Evolutionary conservation across 2,888 invertebrate genomes (phyloP), one percentile per base, ranked within the genome.

Genomic region (Rutpela maculata): DNA sequence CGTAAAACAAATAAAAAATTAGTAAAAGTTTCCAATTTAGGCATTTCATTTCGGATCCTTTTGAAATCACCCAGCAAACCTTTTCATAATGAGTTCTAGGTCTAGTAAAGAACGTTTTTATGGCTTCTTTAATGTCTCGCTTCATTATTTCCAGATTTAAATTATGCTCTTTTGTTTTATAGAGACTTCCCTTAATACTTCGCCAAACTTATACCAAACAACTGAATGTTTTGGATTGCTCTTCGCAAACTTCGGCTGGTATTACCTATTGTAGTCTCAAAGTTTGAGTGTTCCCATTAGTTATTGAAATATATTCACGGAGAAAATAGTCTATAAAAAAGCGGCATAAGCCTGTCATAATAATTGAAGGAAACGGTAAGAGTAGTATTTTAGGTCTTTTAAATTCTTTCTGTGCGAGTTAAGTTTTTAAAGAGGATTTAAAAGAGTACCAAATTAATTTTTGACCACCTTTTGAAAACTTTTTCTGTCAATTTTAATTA

Each of bases 161-260:
- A 55, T 59, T 38, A 69, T 35, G 10, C 19, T 57, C 69, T 69
- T 38, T 69, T 69, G 56, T 69, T 69, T 57, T 67, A 67, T 22
- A 10, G 9, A 69, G 38, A 35, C 18, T 59, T 26, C 19, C 18
- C 57, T 11, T 11, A 69, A 38, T 31, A 57, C 57, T 65, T 65
- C 22, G 10, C 19, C 9, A 43, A 65, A 65, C 65, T 65, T 65
- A 18, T 43, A 43, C 19, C 43, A 18, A 65, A 17, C 19, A 65
- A 19, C 43, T 65, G 65, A 50, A 15, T 19, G 65, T 15, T 65
- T 18, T 43, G 43, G 43, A 65, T 65, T 50, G 43, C 65, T 11
- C 43, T 12, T 43, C 18, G 19, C 43, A 38, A 65, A 65, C 65
- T 65, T 65, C 12, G 50, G 17, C 66, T 35, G 57, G 38, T 60